These are phyloP conservation scores for Leptopilina clavipes DNA, from an alignment of 1,140 invertebrate genomes.

Conservation along the genomic window DNA sequence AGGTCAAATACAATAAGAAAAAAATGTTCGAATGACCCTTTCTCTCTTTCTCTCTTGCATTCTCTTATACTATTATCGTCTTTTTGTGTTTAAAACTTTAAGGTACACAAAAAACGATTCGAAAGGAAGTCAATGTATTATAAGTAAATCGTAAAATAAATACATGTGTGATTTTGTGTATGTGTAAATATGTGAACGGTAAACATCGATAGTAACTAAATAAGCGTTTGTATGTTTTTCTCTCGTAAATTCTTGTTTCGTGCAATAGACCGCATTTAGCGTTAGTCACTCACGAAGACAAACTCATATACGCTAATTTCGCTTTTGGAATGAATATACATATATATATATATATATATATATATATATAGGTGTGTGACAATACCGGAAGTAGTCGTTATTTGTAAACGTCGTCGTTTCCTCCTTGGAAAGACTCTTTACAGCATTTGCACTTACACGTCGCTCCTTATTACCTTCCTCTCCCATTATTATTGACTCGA, in stretches of 20 bases:
- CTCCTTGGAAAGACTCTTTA: conserved; percentile 18
- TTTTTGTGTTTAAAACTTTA: not conserved
- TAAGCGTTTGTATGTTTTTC: not conserved
- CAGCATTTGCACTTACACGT: conserved; percentile 16
- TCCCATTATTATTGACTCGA: conserved; percentile 12
- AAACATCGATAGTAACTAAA: not conserved
- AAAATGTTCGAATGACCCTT: too few species aligned
- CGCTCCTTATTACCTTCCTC: conserved; percentile 14
- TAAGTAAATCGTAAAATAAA: too few species aligned
- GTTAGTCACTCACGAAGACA: not conserved
- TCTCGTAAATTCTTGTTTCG: not conserved
- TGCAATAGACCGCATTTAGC: not conserved
- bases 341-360: too few species aligned
- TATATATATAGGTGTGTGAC: conserved; percentile 1
- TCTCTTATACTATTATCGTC: too few species aligned
- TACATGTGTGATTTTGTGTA: not conserved
- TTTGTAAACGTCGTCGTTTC: conserved; percentile 24
- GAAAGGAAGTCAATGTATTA: too few species aligned
- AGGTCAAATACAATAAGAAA: too few species aligned
- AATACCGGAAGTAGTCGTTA: conserved; percentile 10
- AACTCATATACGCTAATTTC: conserved; percentile 9
- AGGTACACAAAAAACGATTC: not conserved
- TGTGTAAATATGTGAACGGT: not conserved
- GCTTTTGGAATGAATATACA: not conserved
- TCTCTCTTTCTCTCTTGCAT: not conserved